Evolutionary conservation across 2,888 invertebrate species (phyloP), one percentile per base, ranked within the genome.

Genomic region (Gastracanthus pulcherrimus): DNA sequence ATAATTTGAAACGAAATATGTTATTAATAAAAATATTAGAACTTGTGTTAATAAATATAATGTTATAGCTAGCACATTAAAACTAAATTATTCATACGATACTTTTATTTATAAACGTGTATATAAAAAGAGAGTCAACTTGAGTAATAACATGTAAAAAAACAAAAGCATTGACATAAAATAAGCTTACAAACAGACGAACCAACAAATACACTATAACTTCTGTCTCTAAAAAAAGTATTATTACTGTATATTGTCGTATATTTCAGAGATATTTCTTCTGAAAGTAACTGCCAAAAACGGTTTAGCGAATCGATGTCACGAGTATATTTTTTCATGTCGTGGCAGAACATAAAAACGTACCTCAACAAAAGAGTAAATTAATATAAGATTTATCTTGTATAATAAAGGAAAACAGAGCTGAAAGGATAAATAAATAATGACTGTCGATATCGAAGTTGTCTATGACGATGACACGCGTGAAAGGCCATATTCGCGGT

Each of bases 221-320:
- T 76, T 48, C 19, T 64, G 62, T 62, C 31, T 26, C 34, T 51
- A 36, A 16, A 36, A 66, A 51, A 76, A 67, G 66, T 79, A 67
- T 79, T 79, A 66, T 64, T 78, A 66, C 55, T 62, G 64, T 67
- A 79, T 36, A 67, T 58, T 67, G 26, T 58, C 55, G 34, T 31
- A 45, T 45, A 41, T 74, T 67, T 67, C 67, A 67, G 67, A 74
- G n/a, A 67, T 45, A 45, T 75, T 75, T 69, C 55, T 64, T 75
- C 80, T 80, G 75, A 62, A 80, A 80, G 62, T 75, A 75, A 80
- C 75, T 80, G 80, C 80, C 80, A 80, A 80, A 79, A 72, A 72
- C 41, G 67, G 75, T 62, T 75, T 67, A 48, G 48, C 16, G 38
- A 74, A 55, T 66, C 34, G 45, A 60, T 72, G 66, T 69, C 51